These are phyloP conservation scores for Macroglossus sobrinus DNA, from an alignment of 2,113 vertebrate species.

Conservation along the genomic window DNA sequence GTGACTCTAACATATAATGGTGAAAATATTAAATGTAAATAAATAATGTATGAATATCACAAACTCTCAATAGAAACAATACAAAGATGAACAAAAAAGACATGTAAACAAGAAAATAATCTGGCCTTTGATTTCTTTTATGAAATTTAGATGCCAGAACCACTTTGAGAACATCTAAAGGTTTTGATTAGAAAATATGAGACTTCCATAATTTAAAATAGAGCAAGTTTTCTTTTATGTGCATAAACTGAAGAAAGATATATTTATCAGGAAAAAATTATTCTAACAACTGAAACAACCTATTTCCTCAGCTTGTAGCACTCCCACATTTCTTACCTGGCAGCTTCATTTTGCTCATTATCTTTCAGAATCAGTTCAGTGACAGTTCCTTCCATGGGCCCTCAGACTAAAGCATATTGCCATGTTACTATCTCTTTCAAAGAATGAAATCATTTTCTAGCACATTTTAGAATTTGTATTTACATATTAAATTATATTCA, in stretches of 20 bases:
- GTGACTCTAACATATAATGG: not conserved
- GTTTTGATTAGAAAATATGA: not conserved
- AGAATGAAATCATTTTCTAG: not conserved
- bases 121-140: not conserved
- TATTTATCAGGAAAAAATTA: not conserved
- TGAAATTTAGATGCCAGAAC: not conserved
- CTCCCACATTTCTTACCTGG: not conserved
- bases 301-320: not conserved
- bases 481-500: not conserved
- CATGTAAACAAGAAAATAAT: not conserved
- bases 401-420: not conserved
- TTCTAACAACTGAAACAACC: not conserved
- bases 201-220: not conserved
- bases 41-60: not conserved
- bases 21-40: constrained; percentile 13
- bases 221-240: not conserved
- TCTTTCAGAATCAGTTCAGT: not conserved
- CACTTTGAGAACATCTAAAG: not conserved
- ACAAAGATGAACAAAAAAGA: not conserved
- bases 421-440: not conserved
- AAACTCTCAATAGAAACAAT: not conserved
- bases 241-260: not conserved
- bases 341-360: not conserved
- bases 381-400: not conserved
- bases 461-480: not conserved